phyloP scores from a whole-genome alignment of 2,888 invertebrate species.

The Tipula unca region DNA sequence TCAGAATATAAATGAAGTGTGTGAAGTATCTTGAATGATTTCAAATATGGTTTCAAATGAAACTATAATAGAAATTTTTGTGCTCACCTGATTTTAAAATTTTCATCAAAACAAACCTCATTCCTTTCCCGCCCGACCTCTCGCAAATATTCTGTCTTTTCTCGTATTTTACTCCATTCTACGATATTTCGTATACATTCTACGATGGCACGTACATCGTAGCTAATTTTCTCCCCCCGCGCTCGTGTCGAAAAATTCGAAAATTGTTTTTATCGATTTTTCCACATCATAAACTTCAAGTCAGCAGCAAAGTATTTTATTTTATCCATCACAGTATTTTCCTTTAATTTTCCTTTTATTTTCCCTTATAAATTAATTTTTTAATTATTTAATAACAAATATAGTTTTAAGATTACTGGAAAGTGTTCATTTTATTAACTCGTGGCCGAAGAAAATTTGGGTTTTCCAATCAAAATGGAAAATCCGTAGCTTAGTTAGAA shows the following conservation, averaged over 20 bases:
- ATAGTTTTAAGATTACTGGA: neutral
- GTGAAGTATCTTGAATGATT: too few relatives aligned
- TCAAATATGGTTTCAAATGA: too few relatives aligned
- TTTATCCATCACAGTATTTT: neutral
- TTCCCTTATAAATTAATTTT: neutral
- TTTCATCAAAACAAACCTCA: neutral
- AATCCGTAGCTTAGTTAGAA: neutral
- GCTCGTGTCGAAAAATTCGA: neutral
- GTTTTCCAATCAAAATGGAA: neutral
- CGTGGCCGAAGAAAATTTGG: neutral
- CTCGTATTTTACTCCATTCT: neutral
- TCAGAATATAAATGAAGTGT: too few relatives aligned
- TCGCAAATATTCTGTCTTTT: neutral
- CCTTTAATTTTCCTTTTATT: neutral
- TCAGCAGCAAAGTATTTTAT: neutral
- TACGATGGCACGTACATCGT: neutral
- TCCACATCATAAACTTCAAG: neutral
- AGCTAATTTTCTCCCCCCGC: neutral
- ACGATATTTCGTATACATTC: neutral
- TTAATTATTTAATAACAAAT: neutral
- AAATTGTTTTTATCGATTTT: neutral
- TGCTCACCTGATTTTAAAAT: neutral
- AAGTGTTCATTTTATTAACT: neutral
- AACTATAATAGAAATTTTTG: neutral
- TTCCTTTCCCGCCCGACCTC: neutral